Conservation (phyloP, 2,113 vertebrate species). For the Chrysemys picta region DNA sequence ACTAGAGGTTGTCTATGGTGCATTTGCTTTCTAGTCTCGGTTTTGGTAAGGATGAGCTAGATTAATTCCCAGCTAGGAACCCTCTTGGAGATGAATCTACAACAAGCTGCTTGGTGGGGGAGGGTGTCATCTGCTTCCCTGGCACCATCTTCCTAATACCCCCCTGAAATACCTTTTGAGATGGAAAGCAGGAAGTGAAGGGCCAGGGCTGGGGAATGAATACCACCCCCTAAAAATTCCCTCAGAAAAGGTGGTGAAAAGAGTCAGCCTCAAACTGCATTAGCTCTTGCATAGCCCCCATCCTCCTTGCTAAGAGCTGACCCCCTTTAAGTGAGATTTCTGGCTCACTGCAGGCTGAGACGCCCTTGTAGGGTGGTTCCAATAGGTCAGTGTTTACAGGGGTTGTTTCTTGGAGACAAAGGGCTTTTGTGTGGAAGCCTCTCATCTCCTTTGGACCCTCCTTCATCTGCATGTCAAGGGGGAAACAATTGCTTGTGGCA, state of each 20-base stretch:
- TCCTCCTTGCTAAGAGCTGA: background rate
- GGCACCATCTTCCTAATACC: background rate
- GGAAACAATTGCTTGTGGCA: background rate
- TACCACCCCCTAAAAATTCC: background rate
- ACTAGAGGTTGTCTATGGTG: background rate
- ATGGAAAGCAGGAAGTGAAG: fast-evolving
- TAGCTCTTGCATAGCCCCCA: background rate
- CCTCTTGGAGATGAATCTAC: background rate
- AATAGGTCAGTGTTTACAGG: background rate
- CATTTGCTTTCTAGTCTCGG: background rate
- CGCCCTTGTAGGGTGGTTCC: background rate
- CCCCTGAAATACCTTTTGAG: background rate
- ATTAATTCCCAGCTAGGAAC: background rate
- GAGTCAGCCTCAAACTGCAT: background rate
- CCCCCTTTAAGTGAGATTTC: background rate
- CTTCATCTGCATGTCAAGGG: background rate
- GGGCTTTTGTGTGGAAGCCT: background rate
- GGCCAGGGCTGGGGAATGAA: too few species aligned
- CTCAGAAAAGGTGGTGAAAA: background rate
- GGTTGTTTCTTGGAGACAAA: background rate
- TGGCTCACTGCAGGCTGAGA: background rate
- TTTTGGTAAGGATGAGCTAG: background rate
- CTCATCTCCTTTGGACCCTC: background rate
- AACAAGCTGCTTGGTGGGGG: fast-evolving
- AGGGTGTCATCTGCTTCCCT: background rate